Evolutionary conservation across 1,140 invertebrate species (phyloP), one percentile per base, ranked within the genome.

Genomic region (Geopemphigus sp.): DNA sequence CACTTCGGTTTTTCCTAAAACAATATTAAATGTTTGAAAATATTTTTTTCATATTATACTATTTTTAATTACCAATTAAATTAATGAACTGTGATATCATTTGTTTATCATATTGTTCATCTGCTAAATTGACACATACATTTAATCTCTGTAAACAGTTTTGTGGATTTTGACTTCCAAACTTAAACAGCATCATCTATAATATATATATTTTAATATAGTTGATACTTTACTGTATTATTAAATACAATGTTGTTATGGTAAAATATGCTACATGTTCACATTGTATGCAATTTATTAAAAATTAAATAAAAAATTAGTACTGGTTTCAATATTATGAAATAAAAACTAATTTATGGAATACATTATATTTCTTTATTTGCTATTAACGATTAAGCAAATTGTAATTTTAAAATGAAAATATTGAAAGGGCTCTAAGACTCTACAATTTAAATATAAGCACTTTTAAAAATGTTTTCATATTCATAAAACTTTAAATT

Each of bases 161-260:
- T 26, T 78, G 74, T 63, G 74, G 74, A 50, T 78, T 78, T 78
- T 57, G 74, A 78, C 74, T 63, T 24, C 54, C 74, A 50, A 78
- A 78, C 19, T 78, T 78, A 11, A 78, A 78, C 1, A 61, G 17
- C 74, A 78, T 78, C 74, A 78, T 78, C 74, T 78, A 26, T 10
- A 78, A 19, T 26, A 32, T 19, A 61, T 19, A 26, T 50, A 68
- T 68, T 47, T 47, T 26, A 47, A 14, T 24, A 8, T 17, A 47
- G 15, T 24, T 47, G 0, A 47, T 47, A 22, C 19, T 68, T 24
- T 1, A 19, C 2, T n/a, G 0, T 54, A 39, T 39, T 64, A 64
- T 12, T 39, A 39, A 10, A 11, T 22, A 64, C 39, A 22, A n/a
- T 10, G 10, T 19, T 19, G 4, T 19, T 63, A 17, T 17, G 1